Evolutionary conservation across 2,888 invertebrate species (phyloP).

Genomic region (Amphimallon solstitiale): DNA sequence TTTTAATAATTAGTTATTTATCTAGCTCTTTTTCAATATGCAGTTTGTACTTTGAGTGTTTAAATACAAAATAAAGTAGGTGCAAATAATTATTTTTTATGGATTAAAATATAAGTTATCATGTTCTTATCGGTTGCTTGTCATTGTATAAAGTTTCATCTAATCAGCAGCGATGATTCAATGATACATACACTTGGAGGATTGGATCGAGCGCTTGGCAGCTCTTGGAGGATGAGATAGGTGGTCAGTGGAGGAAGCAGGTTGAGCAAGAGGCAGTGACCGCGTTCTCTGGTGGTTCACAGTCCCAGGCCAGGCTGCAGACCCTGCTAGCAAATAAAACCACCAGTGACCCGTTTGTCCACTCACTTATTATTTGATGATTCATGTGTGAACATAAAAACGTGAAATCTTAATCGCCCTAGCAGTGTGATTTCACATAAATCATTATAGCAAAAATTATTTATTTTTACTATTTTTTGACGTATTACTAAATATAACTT

Average conservation of each 20-base stretch:
- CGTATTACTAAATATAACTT: no score
- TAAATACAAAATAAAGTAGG: no score
- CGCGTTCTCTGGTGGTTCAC: constrained; percentile 73
- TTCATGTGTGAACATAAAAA: no score
- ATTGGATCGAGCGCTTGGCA: constrained; percentile 57
- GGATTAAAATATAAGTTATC: no score
- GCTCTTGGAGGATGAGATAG: constrained; percentile 52
- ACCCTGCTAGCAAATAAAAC: constrained; percentile 53
- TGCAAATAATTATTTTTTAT: no score
- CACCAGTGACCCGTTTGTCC: constrained; percentile 37
- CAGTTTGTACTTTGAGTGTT: no score
- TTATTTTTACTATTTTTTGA: no score
- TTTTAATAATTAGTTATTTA: no score
- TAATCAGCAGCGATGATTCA: constrained; percentile 9
- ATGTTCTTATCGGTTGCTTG: neutral
- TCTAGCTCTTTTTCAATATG: no score
- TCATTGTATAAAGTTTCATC: neutral
- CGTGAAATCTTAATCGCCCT: no score
- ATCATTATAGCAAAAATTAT: no score
- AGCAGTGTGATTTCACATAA: no score
- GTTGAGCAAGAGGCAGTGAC: constrained; percentile 71
- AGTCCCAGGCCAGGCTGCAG: constrained; percentile 56
- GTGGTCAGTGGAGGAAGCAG: constrained; percentile 54
- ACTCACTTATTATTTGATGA: neutral
- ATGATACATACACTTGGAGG: constrained; percentile 60